These are phyloP conservation scores for Psittacula derbiana DNA, from an alignment of 2,797 vertebrate genomes.

Conservation along the genomic window DNA sequence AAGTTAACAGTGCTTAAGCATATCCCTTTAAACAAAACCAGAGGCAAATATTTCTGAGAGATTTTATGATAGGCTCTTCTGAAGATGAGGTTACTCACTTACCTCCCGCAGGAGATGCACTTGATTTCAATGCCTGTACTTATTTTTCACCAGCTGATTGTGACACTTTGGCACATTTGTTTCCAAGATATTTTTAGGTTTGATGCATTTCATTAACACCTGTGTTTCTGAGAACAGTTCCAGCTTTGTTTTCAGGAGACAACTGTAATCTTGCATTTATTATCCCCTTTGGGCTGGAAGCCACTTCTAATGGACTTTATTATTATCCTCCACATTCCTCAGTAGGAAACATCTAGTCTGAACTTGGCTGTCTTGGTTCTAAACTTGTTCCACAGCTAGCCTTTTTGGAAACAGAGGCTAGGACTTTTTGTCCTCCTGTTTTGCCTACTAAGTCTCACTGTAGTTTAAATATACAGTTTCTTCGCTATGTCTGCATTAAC, in stretches of 20 bases:
- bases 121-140: background rate
- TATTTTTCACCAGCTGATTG: background rate
- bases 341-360: slow-evolving; percentile 25
- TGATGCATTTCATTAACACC: background rate
- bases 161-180: background rate
- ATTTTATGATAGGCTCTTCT: background rate
- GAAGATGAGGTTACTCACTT: background rate
- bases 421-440: background rate
- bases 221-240: background rate
- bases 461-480: background rate
- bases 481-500: background rate
- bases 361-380: background rate
- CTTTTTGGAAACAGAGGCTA: background rate
- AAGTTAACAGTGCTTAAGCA: background rate
- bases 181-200: background rate
- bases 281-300: background rate
- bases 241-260: slow-evolving; percentile 7
- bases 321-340: slow-evolving; percentile 23
- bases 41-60: background rate
- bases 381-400: background rate
- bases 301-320: slow-evolving; percentile 27
- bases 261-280: background rate
- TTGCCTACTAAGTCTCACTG: background rate
- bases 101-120: background rate
- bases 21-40: slow-evolving; percentile 21